These are phyloP conservation scores for Herminia tarsipennalis DNA, from an alignment of 2,888 invertebrate genomes.

Conservation along the genomic window DNA sequence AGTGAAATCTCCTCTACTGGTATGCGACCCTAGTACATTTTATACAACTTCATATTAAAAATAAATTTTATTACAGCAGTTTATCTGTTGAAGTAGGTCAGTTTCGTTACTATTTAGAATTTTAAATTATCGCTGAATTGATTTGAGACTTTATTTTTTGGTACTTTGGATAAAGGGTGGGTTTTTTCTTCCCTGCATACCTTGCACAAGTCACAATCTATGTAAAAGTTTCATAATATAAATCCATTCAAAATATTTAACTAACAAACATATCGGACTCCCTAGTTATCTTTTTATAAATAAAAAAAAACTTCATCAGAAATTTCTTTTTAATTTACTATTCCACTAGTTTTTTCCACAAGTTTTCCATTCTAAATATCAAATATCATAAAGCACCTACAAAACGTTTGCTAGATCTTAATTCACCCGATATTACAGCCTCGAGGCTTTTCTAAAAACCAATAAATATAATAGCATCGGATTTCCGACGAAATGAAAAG, in stretches of 20 bases:
- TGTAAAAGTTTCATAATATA: no score
- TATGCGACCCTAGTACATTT: constrained; percentile 44
- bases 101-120: constrained; percentile 17
- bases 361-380: constrained; percentile 3
- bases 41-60: constrained; percentile 44
- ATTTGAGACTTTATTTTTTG: no score
- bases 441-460: constrained; percentile 68
- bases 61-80: constrained; percentile 39
- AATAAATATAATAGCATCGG: constrained; percentile 75
- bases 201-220: no score
- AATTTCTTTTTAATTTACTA: not conserved
- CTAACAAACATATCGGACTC: no score
- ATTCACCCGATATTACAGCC: constrained; percentile 63
- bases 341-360: not conserved
- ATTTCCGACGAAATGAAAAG: constrained; percentile 67
- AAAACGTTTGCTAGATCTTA: constrained; percentile 48
- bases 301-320: no score
- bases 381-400: constrained; percentile 5
- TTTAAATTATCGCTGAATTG: no score
- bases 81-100: constrained; percentile 30
- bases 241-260: no score
- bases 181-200: no score
- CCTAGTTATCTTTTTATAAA: no score
- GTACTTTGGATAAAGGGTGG: no score
- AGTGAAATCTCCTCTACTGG: constrained; percentile 38